Conservation (phyloP, 1,140 invertebrate species). For the Apocrypta bakeri region DNA sequence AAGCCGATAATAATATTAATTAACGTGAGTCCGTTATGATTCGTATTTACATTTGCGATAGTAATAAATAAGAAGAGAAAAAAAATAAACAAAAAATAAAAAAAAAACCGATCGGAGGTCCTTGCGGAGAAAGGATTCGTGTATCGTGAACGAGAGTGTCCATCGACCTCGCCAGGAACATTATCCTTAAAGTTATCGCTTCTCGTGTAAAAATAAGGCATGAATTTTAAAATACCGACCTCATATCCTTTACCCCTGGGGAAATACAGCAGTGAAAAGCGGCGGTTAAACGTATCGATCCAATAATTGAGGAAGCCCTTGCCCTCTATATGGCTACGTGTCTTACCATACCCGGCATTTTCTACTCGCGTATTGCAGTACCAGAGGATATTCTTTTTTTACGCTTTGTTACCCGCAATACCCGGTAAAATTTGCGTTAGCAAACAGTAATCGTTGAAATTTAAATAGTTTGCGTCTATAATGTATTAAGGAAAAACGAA, state of each 20-base stretch:
- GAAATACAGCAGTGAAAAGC: background rate
- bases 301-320: background rate
- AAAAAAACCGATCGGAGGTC: background rate
- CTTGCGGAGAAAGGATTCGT: background rate
- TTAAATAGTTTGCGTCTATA: too few species aligned
- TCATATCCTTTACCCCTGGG: background rate
- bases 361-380: background rate
- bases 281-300: background rate
- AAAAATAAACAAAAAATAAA: background rate
- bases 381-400: background rate
- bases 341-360: background rate
- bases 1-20: background rate
- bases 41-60: background rate
- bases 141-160: too few species aligned
- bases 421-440: too few species aligned
- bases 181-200: background rate
- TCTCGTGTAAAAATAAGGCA: background rate
- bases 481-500: background rate
- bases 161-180: background rate
- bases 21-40: background rate
- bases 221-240: conserved; percentile 13
- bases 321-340: background rate
- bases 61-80: background rate
- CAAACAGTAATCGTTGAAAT: too few species aligned
- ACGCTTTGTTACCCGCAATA: background rate